Base-by-base conservation (phyloP, 2,797 vertebrate species). In the Pachyuromys duprasi region DNA sequence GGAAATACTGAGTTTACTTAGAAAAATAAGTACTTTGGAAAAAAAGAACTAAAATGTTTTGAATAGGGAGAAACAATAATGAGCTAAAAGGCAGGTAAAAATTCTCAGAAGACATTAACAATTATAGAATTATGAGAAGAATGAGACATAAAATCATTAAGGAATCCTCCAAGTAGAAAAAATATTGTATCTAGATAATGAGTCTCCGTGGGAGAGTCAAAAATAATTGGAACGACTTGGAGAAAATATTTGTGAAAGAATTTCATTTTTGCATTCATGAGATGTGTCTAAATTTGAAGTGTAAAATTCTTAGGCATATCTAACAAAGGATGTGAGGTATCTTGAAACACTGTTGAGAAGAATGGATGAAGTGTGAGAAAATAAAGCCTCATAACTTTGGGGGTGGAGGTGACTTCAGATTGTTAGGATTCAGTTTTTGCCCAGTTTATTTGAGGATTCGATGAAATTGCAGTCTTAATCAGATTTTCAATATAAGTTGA, bases 161-260 rank as follows among this genome's bases (percentile, higher is more conserved):
- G 67, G 20, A 65, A 62, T 55, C n/a, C 31, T 18, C 53, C 33
- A 4, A 80, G 31, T 3, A 69, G 33, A 65, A 74, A 22, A 28
- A 74, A 42, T 74, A n/a, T 69, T 86, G 18, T 24, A 33, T 95
- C 31, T 86, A 6, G 57, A 60, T 94, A 89, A 84, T 67, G 65
- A 88, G 39, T 45, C 42, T 42, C 31, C 33, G 36, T 20, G 78
- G 45, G 76, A 72, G 13, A 72, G 31, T 86, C 53, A 82, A 60
- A 84, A 81, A 81, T 90, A 89, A 90, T 49, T 93, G 63, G 24
- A 84, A 89, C 2, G n/a, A 18, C 20, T 8, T 88, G 8, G 18
- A 82, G 79, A 94, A 57, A 87, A 90, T 55, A 81, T 86, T 69
- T 86, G 75, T 55, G 22, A 94, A 49, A 76, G 2, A 57, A 65